Evolutionary conservation across 2,113 vertebrate species (phyloP).

Genomic region (Strix aluco): DNA sequence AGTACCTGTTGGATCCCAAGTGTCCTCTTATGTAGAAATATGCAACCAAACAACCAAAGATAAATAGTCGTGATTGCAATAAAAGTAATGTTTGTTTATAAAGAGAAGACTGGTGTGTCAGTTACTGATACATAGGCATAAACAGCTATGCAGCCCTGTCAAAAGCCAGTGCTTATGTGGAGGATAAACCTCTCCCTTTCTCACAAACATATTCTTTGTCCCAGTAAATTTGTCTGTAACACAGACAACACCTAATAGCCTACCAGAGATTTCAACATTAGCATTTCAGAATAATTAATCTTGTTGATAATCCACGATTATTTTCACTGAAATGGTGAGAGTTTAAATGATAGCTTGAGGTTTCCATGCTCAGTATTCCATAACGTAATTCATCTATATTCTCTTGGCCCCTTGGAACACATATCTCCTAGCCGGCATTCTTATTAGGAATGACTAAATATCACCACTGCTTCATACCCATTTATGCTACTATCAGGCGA

Average conservation of each 20-base stretch:
- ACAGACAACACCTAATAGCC: neutral
- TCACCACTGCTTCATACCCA: neutral
- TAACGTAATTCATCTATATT: neutral
- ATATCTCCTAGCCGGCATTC: neutral
- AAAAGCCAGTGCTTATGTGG: neutral
- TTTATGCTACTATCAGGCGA: conserved; percentile 27
- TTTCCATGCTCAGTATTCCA: neutral
- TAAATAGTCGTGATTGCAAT: neutral
- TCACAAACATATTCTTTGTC: neutral
- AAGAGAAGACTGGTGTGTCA: neutral
- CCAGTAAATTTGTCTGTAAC: neutral
- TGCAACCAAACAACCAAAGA: neutral
- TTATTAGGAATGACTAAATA: conserved; percentile 63
- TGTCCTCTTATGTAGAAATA: neutral
- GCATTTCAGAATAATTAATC: conserved; percentile 5
- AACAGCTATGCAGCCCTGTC: neutral
- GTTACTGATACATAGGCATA: neutral
- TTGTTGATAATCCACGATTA: neutral
- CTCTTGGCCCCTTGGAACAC: conserved; percentile 14
- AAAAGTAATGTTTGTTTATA: neutral
- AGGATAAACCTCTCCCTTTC: neutral
- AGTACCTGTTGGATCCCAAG: neutral
- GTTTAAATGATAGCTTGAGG: neutral
- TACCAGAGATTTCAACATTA: neutral
- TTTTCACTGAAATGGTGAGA: neutral